phyloP scores from a whole-genome alignment of 2,113 vertebrate species.

The Nicator chloris region DNA sequence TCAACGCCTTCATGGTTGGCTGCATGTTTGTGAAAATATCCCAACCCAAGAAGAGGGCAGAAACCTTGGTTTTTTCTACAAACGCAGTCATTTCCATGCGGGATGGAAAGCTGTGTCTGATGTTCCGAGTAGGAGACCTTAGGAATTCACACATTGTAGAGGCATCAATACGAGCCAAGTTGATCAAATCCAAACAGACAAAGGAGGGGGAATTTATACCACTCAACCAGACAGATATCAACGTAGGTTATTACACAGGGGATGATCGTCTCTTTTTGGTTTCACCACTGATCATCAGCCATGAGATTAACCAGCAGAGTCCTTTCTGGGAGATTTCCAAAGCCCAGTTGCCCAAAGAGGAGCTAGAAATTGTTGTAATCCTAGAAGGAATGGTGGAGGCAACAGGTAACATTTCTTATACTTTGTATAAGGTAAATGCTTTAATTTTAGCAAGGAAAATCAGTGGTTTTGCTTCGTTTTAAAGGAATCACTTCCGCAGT shows the following conservation, averaged over 20 bases:
- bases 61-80: constrained; percentile 97
- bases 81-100: constrained; percentile 96
- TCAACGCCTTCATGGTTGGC: constrained; percentile 99
- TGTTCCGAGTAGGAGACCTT: constrained; percentile 98
- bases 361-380: constrained; percentile 97
- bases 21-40: constrained; percentile 99
- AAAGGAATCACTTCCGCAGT: constrained; percentile 14
- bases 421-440: constrained; percentile 61
- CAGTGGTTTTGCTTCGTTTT: constrained; percentile 21
- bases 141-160: constrained; percentile 99
- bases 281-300: constrained; percentile 97
- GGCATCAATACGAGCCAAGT: constrained; percentile 96
- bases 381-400: constrained; percentile 99
- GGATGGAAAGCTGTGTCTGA: constrained; percentile 94
- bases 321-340: constrained; percentile 99
- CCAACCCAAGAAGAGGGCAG: constrained; percentile 97
- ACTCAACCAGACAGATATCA: constrained; percentile 97
- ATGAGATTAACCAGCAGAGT: constrained; percentile 96
- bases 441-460: constrained; percentile 55
- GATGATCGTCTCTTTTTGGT: constrained; percentile 98
- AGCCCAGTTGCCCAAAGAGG: constrained; percentile 88
- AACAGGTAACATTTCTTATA: constrained; percentile 84
- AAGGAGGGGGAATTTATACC: constrained; percentile 99
- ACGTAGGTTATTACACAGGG: constrained; percentile 96
- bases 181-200: constrained; percentile 99